Percentiles rank a stretch among this genome's conserved stretches.
Conservation (phyloP, 2,113 vertebrate genomes). For the Oceanites oceanicus region DNA sequence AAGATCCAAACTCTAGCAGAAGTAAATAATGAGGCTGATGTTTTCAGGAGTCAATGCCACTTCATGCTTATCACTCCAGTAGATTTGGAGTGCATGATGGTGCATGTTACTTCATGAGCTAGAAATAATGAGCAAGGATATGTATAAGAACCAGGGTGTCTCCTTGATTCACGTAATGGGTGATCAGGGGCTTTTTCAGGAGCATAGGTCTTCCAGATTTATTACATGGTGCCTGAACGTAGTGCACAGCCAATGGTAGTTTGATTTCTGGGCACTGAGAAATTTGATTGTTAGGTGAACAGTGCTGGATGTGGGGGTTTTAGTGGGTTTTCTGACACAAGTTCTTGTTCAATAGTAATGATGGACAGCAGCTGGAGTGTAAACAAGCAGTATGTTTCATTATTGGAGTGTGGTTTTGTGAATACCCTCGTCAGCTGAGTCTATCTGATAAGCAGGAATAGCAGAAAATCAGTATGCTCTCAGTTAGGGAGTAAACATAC, state of each 20-base stretch:
- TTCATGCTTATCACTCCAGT: neutral
- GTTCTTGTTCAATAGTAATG: neutral
- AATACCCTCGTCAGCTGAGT: neutral
- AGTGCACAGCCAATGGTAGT: neutral
- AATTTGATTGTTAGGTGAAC: neutral
- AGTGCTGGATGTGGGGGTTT: neutral
- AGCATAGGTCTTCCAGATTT: neutral
- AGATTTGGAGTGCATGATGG: neutral
- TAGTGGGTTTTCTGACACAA: neutral
- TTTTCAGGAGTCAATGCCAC: neutral
- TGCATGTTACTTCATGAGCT: neutral
- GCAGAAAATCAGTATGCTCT: neutral
- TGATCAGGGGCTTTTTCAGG: neutral
- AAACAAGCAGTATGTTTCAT: neutral
- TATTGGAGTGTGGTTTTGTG: neutral
- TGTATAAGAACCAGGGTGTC: neutral
- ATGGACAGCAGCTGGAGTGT: neutral
- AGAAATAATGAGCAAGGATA: neutral
- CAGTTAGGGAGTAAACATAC: neutral
- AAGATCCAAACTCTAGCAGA: neutral
- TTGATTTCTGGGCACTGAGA: fast-evolving
- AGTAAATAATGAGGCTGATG: neutral
- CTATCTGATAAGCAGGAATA: neutral
- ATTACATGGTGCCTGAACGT: neutral
- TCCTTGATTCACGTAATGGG: neutral